Conservation (phyloP, 2,888 invertebrate genomes). For the Machimus atricapillus region DNA sequence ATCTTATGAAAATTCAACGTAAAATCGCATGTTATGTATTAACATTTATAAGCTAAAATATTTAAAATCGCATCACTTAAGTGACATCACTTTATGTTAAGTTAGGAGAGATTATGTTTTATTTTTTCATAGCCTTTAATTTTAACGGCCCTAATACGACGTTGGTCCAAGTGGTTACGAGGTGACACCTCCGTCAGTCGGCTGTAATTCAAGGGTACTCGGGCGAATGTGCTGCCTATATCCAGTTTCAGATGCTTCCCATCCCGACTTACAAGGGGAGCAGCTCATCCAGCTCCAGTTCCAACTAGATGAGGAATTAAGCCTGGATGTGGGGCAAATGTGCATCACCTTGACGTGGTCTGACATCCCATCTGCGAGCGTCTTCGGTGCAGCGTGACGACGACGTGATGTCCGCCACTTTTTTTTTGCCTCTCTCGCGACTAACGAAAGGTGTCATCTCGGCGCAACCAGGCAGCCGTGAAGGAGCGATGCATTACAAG, state of each 20-base stretch:
- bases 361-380: background rate
- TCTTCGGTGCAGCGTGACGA: background rate
- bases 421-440: background rate
- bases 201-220: background rate
- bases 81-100: too few species aligned
- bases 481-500: background rate
- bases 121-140: too few species aligned
- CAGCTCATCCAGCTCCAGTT: background rate
- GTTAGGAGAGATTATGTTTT: too few species aligned
- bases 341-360: background rate
- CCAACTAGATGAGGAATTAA: background rate
- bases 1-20: too few species aligned
- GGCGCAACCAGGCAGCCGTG: background rate
- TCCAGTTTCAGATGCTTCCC: background rate
- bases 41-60: too few species aligned
- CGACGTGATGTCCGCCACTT: background rate
- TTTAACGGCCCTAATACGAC: background rate
- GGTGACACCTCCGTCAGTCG: background rate
- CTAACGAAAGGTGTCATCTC: conserved; percentile 8
- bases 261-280: background rate
- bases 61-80: too few species aligned
- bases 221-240: background rate
- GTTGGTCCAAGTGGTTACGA: background rate
- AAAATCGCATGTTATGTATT: too few species aligned
- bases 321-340: background rate